Evolutionary conservation across 2,113 vertebrate species (phyloP), one percentile per base, ranked within the genome.

Genomic region (Silurus meridionalis): DNA sequence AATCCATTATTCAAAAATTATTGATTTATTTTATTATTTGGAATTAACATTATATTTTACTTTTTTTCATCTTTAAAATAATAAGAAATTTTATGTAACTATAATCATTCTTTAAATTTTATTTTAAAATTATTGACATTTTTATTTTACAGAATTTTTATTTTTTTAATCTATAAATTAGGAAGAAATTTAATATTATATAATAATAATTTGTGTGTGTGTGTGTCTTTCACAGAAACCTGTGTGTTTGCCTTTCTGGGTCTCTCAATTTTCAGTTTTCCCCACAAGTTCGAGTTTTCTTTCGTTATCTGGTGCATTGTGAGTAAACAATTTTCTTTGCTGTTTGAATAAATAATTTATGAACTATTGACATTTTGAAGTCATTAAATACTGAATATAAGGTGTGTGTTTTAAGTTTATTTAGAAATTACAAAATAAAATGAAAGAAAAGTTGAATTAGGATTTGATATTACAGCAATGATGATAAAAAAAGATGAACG

Each of bases 291-390:
- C 94, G 98, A 99, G 94, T 94, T 98, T 90, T 99, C 98, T 84
- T 99, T 99, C 91, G 98, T 99, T 93, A 97, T 99, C 94, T 99
- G 98, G 98, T 99, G 98, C 95, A 99, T 99, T 90, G 98, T 99
- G 94, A 95, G 97, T 96, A 94, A 52, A 3, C 1, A 50, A 13
- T 66, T 13, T 25, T 66, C n/a, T 66, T 9, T 66, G 25, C n/a
- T 14, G 25, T 28, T 67, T 67, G 37, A 37, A 37, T 37, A 37
- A 64, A 25, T 64, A n/a, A 64, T 64, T 5, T 10, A n/a, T 64
- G 3, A n/a, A n/a, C n/a, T 64, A n/a, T 11, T n/a, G 25, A 67
- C 3, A 28, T 6, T 11, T 11, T 15, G 28, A 37, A 37, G 28
- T 15, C 15, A 5, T 17, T 19, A 19, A 37, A 37, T 37, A 14